A percentile compares a stretch with the other conserved stretches of the same genome.
Conservation (phyloP, 1,140 invertebrate species). For the Cecropterus lyciades region DNA sequence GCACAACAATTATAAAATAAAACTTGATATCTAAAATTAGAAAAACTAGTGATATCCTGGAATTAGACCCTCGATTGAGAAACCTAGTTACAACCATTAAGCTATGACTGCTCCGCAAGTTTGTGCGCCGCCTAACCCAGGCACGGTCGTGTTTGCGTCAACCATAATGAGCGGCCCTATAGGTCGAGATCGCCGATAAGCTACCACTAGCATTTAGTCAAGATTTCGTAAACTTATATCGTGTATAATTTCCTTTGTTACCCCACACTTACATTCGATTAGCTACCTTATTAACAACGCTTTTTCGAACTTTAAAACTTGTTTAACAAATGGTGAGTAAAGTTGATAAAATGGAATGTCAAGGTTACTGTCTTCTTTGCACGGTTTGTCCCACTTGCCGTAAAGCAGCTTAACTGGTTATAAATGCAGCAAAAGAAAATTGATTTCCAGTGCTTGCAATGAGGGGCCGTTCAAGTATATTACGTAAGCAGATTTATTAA, state of each 20-base stretch:
- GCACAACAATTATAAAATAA: too few relatives aligned
- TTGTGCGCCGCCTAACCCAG: slow-evolving; percentile 1
- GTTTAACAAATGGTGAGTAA: not conserved
- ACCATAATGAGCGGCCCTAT: slow-evolving; percentile 30
- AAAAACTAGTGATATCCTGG: too few relatives aligned
- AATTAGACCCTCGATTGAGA: too few relatives aligned
- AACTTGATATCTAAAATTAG: too few relatives aligned
- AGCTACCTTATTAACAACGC: slow-evolving; percentile 18
- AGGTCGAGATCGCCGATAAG: slow-evolving; percentile 27
- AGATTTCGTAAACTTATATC: slow-evolving; percentile 26
- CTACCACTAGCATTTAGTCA: slow-evolving; percentile 12
- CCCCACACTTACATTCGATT: slow-evolving; percentile 19
- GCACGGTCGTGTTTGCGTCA: slow-evolving; percentile 38
- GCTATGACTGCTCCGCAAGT: too few relatives aligned
- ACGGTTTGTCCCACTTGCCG: not conserved
- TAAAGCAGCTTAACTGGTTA: too few relatives aligned
- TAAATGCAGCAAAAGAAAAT: too few relatives aligned
- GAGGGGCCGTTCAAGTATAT: too few relatives aligned
- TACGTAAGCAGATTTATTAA: too few relatives aligned
- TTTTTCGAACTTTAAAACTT: not conserved
- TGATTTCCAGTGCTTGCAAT: too few relatives aligned
- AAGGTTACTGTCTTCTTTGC: not conserved
- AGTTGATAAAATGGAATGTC: not conserved
- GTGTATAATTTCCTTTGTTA: slow-evolving; percentile 31
- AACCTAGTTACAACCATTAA: too few relatives aligned